Evolutionary conservation across 2,113 vertebrate species (phyloP), one percentile per base, ranked within the genome.

Genomic region (Chloropsis hardwickii): DNA sequence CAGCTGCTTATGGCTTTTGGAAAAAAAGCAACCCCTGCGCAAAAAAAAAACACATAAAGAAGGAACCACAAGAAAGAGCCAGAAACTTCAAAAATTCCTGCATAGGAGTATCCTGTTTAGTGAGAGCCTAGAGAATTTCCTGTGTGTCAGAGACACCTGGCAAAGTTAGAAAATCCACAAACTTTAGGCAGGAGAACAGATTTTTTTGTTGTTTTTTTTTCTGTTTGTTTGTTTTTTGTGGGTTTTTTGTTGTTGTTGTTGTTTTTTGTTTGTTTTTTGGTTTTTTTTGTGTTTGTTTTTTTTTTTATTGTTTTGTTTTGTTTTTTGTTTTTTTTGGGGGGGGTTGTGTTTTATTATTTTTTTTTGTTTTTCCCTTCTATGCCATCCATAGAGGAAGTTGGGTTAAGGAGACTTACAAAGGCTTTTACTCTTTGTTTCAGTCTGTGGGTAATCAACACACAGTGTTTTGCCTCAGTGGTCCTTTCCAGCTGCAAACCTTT

Each of bases 301-400:
- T 37, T 37, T 37, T 37, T 37, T 37, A 9, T 8, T 8, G 37
- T 37, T 37, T 37, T 37, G 8, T 37, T 37, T 37, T 37, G 8
- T 37, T 37, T 37, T 37, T 37, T 37, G 37, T 37, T 37, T 37
- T 37, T 37, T 37, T 37, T n/a, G n/a, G n/a, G n/a, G n/a, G n/a
- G n/a, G n/a, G n/a, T n/a, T n/a, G n/a, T n/a, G n/a, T n/a, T n/a
- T n/a, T n/a, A n/a, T n/a, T n/a, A n/a, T n/a, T 9, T 17, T 8
- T 37, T 37, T 37, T 37, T 37, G 37, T 10, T 1, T 5, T 23
- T 28, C 19, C 6, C 3, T 0, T 3, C 5, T 5, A 8, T 60
- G 45, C 6, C 11, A 33, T 8, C 25, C 6, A 11, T 19, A 77
- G 21, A 69, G 22, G 31, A 81, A 48, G 8, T 16, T 64, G 28